phyloP scores from a whole-genome alignment of 2,888 invertebrate genomes.

The Rugalucina vietnamica region DNA sequence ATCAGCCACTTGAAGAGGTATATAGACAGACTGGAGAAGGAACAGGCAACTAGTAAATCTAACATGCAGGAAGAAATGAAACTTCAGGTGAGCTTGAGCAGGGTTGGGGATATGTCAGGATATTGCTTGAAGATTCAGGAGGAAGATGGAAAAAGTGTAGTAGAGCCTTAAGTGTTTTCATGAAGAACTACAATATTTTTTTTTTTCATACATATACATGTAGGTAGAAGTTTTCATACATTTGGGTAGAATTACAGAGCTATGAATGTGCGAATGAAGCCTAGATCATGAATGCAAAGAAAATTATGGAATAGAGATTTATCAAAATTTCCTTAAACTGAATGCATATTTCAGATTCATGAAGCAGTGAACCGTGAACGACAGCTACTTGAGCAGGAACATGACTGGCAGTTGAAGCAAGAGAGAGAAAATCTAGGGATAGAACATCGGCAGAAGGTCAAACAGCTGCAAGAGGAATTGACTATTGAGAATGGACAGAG shows the following conservation, averaged over 20 bases:
- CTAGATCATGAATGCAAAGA: too few relatives aligned
- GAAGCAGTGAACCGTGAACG: constrained; percentile 70
- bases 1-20: constrained; percentile 66
- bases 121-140: too few relatives aligned
- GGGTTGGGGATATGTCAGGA: too few relatives aligned
- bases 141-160: too few relatives aligned
- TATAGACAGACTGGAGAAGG: constrained; percentile 68
- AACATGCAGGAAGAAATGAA: constrained; percentile 67
- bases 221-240: too few relatives aligned
- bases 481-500: constrained; percentile 70
- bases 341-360: constrained; percentile 67
- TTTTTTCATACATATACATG: too few relatives aligned
- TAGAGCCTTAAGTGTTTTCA: too few relatives aligned
- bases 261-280: too few relatives aligned
- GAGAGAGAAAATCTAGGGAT: constrained; percentile 65
- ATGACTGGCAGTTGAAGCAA: constrained; percentile 65
- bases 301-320: too few relatives aligned
- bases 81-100: constrained; percentile 68
- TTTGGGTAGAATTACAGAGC: too few relatives aligned
- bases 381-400: constrained; percentile 64
- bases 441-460: constrained; percentile 68
- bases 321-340: too few relatives aligned
- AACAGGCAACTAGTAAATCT: constrained; percentile 60
- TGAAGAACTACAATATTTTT: too few relatives aligned
- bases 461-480: constrained; percentile 69